Base-by-base conservation (phyloP, 2,888 invertebrate species). In the Eulithis testata region DNA sequence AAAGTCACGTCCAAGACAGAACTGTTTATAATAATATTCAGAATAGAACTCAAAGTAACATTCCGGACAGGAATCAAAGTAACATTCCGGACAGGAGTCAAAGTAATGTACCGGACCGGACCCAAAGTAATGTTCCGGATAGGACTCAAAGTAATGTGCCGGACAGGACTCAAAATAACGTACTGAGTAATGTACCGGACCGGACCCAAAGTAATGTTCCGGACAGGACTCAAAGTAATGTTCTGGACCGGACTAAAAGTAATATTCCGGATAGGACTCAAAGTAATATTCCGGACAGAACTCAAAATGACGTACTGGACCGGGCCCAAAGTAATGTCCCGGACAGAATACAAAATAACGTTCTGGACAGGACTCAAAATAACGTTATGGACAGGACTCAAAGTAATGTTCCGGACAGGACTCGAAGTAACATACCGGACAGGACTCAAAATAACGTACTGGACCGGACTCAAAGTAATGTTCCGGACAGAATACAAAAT, bases 401-500 rank as follows among this genome's bases (percentile, higher is more conserved):
- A 44, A 44, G 27, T 31, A 44, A 55, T n/a, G n/a, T 40, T 21
- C 53, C 45, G 11, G 58, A 55, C 14, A 50, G 31, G 36, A 43
- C 9, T 31, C 51, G 44, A 44, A 44, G 27, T 31, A 44, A 55
- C 43, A 27, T 27, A 6, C 4, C 4, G 2, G 40, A 27, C 9
- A 51, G 50, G n/a, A 31, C 51, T 11, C 45, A 40, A 40, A 9
- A 9, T 40, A 40, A 44, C 11, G 1, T 4, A 5, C 44, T n/a
- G 11, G 27, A 60, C 1, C 37, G 36, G 9, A 27, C 50, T 45
- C 12, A 14, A 36, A 57, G 21, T 58, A 21, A 50, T 40, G 6
- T 40, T 11, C 44, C 9, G 1, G 51, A 52, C 31, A 52, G n/a
- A n/a, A n/a, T n/a, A 1, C 47, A 47, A 21, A 43, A 40, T 50